A percentile compares a stretch with the other conserved stretches of the same genome.
Evolutionary conservation across 2,797 vertebrate species (phyloP).

Genomic region (Pseudomugil tenellus): DNA sequence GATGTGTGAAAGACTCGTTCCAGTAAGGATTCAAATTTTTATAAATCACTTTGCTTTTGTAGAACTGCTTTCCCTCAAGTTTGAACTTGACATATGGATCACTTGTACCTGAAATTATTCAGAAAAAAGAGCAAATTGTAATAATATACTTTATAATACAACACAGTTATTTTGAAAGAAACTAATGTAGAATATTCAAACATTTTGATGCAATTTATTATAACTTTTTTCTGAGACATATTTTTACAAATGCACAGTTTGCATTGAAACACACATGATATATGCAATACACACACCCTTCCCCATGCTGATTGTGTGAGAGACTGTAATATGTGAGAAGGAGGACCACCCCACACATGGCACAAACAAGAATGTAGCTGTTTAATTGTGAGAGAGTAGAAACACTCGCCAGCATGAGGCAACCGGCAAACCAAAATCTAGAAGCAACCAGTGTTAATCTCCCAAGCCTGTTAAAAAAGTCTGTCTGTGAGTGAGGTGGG

Average conservation of each 20-base stretch:
- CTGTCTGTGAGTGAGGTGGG: slow-evolving; percentile 72
- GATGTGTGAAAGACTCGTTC: slow-evolving; percentile 92
- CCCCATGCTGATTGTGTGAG: slow-evolving; percentile 61
- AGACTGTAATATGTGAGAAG: slow-evolving; percentile 64
- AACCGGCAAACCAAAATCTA: slow-evolving; percentile 76
- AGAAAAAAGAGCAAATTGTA: background rate
- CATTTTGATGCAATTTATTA: slow-evolving; percentile 18
- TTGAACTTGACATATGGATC: slow-evolving; percentile 98
- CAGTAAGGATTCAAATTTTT: slow-evolving; percentile 94
- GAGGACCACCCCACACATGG: slow-evolving; percentile 69
- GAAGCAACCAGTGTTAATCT: slow-evolving; percentile 87
- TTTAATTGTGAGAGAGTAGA: slow-evolving; percentile 78
- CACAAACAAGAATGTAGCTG: slow-evolving; percentile 76
- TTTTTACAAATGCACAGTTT: slow-evolving; percentile 29
- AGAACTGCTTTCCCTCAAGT: slow-evolving; percentile 93
- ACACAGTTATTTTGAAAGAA: background rate
- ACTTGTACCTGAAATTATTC: slow-evolving; percentile 85
- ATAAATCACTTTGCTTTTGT: slow-evolving; percentile 96
- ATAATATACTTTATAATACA: slow-evolving; percentile 17
- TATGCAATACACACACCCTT: slow-evolving; percentile 44
- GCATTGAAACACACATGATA: slow-evolving; percentile 38
- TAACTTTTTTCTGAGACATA: slow-evolving; percentile 17
- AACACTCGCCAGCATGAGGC: slow-evolving; percentile 79
- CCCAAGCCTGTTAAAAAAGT: slow-evolving; percentile 84
- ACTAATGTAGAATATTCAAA: slow-evolving; percentile 7